A percentile compares a stretch with the other conserved stretches of the same genome.
phyloP scores from a whole-genome alignment of 2,113 vertebrate species.

The Coryphaenoides rupestris region DNA sequence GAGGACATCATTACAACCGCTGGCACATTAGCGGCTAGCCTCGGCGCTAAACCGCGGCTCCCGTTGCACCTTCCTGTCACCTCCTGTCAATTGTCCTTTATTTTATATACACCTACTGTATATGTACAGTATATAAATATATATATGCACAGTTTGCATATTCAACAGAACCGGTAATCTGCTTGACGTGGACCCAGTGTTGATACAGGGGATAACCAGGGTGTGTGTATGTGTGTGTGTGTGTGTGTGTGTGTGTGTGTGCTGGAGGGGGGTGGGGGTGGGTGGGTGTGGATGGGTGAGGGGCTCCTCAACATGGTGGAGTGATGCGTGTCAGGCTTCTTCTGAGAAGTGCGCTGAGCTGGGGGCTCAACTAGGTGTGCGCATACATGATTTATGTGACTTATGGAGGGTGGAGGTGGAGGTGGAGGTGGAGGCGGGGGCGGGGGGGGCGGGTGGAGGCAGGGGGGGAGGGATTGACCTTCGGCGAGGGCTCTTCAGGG shows the following conservation, averaged over 20 bases:
- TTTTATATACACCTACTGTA: too few species aligned
- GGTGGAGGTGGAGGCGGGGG: conserved; percentile 39
- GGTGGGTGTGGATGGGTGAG: conserved; percentile 26
- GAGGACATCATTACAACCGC: too few species aligned
- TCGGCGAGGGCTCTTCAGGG: not conserved
- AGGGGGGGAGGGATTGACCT: not conserved
- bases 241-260: conserved; percentile 20
- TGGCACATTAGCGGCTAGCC: too few species aligned
- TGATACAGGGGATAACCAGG: conserved; percentile 60
- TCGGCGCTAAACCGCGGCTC: too few species aligned
- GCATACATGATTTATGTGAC: conserved; percentile 73
- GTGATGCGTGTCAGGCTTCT: conserved; percentile 27
- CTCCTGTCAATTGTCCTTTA: too few species aligned
- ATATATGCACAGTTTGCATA: conserved; percentile 47
- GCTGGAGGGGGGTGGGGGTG: too few species aligned
- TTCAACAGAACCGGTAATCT: conserved; percentile 61
- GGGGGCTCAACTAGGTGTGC: conserved; percentile 60
- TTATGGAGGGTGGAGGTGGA: conserved; percentile 37
- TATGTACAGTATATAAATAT: too few species aligned
- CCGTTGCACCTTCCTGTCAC: too few species aligned
- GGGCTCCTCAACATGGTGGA: not conserved
- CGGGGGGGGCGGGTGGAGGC: not conserved
- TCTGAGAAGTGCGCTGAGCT: conserved; percentile 44
- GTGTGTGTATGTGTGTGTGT: conserved; percentile 30
- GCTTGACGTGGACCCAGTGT: conserved; percentile 48